Base-by-base conservation (phyloP, 2,113 vertebrate species). In the Galemys pyrenaicus region DNA sequence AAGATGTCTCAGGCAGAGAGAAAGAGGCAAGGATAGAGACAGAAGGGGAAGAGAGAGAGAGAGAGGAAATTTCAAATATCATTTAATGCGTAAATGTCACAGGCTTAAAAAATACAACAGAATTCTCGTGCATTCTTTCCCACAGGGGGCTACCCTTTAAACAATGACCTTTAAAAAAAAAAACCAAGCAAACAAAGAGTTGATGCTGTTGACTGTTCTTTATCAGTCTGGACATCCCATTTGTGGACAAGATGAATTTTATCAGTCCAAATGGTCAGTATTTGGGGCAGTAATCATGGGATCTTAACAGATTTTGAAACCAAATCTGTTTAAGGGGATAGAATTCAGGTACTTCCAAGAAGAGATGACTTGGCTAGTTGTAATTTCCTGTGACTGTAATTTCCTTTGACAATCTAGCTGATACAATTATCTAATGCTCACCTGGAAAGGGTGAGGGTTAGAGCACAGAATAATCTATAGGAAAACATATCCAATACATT, bases 41-140 rank as follows among this genome's bases (percentile, higher is more conserved):
- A 68, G 37, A 79, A 56, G 37, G 32, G 65, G n/a, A 71, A 87
- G 7, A 68, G 39, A 68, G 22, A 67, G 80, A 94, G 32, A 84
- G 67, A 68, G 54, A 81, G 58, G 12, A 3, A 51, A 4, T 79
- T 95, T 95, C 92, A 94, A 95, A 92, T 95, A 96, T 71, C 95
- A 92, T 90, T 95, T 89, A 94, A 94, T 67, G 77, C 77, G 70
- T 89, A 97, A 97, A 97, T 97, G 95, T 97, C 96, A 97, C 60
- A 60, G 70, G 90, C 90, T 95, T 95, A 78, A 96, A 96, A 95
- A 94, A 92, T 97, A 94, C 95, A 95, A 80, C 94, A 95, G 87
- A 94, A 73, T 73, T 92, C 90, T 96, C 87, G 39, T 41, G 75
- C 84, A 77, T 93, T 96, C 56, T 96, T 96, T 95, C 95, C 96